Evolutionary conservation across 2,797 vertebrate species (phyloP).

Genomic region (Botia almorhae): DNA sequence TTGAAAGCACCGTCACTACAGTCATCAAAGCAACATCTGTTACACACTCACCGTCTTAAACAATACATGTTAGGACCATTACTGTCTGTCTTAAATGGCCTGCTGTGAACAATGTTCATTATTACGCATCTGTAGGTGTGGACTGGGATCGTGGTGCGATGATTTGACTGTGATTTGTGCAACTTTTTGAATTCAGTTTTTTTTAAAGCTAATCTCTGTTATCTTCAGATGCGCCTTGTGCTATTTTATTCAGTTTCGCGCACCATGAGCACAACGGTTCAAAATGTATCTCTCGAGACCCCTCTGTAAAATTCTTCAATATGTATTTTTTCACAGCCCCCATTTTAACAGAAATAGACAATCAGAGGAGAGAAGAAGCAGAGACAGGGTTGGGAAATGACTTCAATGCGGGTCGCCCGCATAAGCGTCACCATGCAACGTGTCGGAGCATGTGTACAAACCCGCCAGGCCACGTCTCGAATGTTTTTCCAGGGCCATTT

Average conservation of each 20-base stretch:
- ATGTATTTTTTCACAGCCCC: not conserved
- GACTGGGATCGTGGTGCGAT: not conserved
- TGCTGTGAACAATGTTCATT: conserved; percentile 4
- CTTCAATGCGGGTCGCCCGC: not conserved
- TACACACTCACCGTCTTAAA: not conserved
- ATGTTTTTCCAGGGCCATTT: conserved; percentile 22
- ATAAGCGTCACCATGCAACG: not conserved
- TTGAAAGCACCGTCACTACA: not conserved
- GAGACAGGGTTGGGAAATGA: conserved; percentile 73
- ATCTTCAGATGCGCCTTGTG: not conserved
- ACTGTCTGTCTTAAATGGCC: not conserved
- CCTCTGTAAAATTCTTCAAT: too few relatives aligned
- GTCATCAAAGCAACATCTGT: conserved; percentile 3
- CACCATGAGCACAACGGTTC: too few relatives aligned
- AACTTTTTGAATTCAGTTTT: not conserved
- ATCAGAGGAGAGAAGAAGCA: conserved; percentile 68
- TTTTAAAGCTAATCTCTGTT: not conserved
- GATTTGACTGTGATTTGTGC: not conserved
- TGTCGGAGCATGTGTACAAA: not conserved
- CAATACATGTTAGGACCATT: conserved; percentile 11
- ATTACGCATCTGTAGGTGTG: conserved; percentile 3
- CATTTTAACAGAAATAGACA: conserved; percentile 22
- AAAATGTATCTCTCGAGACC: too few relatives aligned
- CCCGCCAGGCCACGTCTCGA: not conserved
- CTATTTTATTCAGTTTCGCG: not conserved